phyloP scores from a whole-genome alignment of 1,140 invertebrate species.

The Macrobrachium rosenbergii region DNA sequence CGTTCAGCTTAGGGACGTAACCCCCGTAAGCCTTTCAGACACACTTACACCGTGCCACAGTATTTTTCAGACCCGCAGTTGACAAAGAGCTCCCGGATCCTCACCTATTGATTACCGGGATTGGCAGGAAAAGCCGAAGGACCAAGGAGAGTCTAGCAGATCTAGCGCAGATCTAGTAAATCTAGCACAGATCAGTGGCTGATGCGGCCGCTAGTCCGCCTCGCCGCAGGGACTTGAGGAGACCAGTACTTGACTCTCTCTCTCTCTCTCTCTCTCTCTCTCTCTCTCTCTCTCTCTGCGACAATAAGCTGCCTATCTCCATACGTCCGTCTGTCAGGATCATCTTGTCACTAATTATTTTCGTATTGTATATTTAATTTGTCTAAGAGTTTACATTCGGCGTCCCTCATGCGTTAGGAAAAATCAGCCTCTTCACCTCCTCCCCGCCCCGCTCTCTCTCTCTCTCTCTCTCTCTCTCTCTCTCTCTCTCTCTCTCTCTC shows the following conservation, averaged over 20 bases:
- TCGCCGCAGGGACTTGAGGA: constrained; percentile 12
- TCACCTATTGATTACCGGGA: constrained; percentile 44
- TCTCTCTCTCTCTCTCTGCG: not conserved
- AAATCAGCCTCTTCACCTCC: not conserved
- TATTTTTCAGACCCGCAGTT: constrained; percentile 42
- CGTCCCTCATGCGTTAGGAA: not conserved
- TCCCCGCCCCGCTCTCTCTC: not conserved
- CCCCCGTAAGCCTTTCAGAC: not conserved
- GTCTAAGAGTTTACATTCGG: not conserved
- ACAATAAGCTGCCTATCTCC: not conserved
- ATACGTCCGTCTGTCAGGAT: not conserved
- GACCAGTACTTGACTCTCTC: constrained; percentile 3
- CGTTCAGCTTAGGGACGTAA: not conserved
- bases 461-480: constrained; percentile 27
- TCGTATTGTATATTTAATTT: not conserved
- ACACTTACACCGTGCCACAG: constrained; percentile 27
- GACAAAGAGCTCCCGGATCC: constrained; percentile 41
- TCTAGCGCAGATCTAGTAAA: constrained; percentile 43
- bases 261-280: constrained; percentile 17
- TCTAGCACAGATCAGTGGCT: constrained; percentile 38
- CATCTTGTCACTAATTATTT: not conserved
- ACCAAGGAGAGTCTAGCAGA: constrained; percentile 41
- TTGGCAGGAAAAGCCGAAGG: constrained; percentile 40
- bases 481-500: constrained; percentile 31
- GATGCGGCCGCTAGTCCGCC: not conserved